phyloP scores from a whole-genome alignment of 2,888 invertebrate genomes.

The Eristalis tenax region DNA sequence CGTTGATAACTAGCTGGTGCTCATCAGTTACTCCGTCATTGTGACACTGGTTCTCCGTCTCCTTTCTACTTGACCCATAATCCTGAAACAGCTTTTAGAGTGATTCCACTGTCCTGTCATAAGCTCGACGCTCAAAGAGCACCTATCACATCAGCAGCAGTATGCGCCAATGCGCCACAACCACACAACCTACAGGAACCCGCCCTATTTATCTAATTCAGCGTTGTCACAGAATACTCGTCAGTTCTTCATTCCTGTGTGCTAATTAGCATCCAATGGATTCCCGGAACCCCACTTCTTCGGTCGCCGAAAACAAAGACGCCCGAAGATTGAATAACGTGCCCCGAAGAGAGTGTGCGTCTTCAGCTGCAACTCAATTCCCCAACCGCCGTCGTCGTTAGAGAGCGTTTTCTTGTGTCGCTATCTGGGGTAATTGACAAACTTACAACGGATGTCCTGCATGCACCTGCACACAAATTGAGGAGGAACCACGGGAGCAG shows the following conservation, averaged over 20 bases:
- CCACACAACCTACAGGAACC: background rate
- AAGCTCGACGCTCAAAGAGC: too few species aligned
- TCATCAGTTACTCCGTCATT: background rate
- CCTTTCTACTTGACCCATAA: too few species aligned
- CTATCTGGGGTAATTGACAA: constrained; percentile 66
- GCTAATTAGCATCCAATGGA: background rate
- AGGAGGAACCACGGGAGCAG: background rate
- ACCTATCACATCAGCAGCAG: too few species aligned
- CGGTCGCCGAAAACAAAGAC: background rate
- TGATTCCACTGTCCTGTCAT: too few species aligned
- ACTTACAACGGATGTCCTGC: constrained; percentile 39
- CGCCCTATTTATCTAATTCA: background rate
- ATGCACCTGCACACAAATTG: constrained; percentile 1
- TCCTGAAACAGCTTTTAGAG: too few species aligned
- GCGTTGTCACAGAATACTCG: background rate
- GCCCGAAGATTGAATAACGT: background rate
- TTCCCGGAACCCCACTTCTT: background rate
- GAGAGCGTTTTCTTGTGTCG: background rate
- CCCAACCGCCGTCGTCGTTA: background rate
- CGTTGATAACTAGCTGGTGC: background rate
- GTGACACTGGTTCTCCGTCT: background rate
- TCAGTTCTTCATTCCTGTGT: background rate
- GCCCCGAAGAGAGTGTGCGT: background rate
- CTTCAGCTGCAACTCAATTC: background rate
- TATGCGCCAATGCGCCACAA: background rate